Conservation (phyloP, 2,888 invertebrate species). For the Bedellia somnulentella region DNA sequence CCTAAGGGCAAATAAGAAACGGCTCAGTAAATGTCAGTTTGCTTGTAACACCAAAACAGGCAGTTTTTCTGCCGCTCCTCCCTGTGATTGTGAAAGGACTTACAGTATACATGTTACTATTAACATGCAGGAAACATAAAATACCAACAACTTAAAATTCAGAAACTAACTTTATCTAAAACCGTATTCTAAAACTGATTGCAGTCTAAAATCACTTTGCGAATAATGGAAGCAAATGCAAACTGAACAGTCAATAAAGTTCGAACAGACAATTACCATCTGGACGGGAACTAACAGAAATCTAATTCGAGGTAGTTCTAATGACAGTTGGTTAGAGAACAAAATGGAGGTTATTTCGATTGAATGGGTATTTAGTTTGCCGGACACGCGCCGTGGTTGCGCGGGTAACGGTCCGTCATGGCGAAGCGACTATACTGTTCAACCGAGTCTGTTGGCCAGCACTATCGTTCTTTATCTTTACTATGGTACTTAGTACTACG, state of each 20-base stretch:
- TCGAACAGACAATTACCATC: background rate
- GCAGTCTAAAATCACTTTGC: too few species aligned
- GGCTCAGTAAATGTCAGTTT: too few species aligned
- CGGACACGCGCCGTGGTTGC: background rate
- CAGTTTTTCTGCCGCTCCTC: too few species aligned
- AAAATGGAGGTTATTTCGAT: background rate
- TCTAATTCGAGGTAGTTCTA: background rate
- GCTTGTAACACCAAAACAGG: too few species aligned
- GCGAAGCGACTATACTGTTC: background rate
- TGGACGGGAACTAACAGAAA: background rate
- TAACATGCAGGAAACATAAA: too few species aligned
- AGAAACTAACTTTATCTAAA: too few species aligned
- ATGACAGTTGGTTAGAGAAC: background rate
- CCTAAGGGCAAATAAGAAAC: too few species aligned
- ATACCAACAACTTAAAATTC: too few species aligned
- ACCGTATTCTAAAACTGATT: too few species aligned
- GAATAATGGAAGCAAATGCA: background rate
- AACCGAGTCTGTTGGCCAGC: background rate
- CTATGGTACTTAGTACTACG: background rate
- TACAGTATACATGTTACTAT: too few species aligned
- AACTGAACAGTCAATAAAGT: background rate
- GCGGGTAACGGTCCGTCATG: background rate
- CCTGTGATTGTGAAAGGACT: too few species aligned
- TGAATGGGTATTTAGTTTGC: slow-evolving; percentile 1
- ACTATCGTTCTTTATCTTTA: background rate